These are phyloP conservation scores for Cynopterus sphinx DNA, from an alignment of 2,797 vertebrate species.

Conservation along the genomic window DNA sequence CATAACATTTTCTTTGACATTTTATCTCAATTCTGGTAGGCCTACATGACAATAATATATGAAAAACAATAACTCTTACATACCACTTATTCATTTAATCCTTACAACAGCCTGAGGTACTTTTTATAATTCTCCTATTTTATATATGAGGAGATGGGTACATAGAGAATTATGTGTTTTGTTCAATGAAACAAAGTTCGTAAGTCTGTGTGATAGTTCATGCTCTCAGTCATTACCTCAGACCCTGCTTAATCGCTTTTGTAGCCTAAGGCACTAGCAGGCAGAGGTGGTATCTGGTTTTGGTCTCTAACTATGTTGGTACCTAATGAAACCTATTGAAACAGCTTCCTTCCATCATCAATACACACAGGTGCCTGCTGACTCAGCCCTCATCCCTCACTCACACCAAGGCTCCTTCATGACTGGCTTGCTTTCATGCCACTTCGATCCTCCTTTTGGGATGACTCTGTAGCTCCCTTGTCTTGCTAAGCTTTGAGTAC, in stretches of 20 bases:
- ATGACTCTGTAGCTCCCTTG: background rate
- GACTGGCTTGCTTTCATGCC: background rate
- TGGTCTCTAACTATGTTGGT: background rate
- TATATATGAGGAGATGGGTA: background rate
- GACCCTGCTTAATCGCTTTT: background rate
- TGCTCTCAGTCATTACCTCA: background rate
- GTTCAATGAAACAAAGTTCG: background rate
- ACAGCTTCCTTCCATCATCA: background rate
- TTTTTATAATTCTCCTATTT: background rate
- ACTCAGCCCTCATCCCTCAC: background rate
- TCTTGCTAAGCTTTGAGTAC: background rate
- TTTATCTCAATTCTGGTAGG: constrained; percentile 7
- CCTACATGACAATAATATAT: background rate
- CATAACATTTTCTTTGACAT: constrained; percentile 7
- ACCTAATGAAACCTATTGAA: background rate
- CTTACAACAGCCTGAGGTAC: background rate
- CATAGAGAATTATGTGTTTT: background rate
- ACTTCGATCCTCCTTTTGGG: background rate
- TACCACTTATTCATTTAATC: background rate
- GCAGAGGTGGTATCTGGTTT: background rate
- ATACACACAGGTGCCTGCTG: background rate
- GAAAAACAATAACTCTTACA: background rate
- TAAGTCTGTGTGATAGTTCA: background rate
- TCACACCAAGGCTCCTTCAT: background rate
- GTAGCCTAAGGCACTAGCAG: background rate